phyloP scores from a whole-genome alignment of 2,113 vertebrate species.

The Oryzias celebensis region DNA sequence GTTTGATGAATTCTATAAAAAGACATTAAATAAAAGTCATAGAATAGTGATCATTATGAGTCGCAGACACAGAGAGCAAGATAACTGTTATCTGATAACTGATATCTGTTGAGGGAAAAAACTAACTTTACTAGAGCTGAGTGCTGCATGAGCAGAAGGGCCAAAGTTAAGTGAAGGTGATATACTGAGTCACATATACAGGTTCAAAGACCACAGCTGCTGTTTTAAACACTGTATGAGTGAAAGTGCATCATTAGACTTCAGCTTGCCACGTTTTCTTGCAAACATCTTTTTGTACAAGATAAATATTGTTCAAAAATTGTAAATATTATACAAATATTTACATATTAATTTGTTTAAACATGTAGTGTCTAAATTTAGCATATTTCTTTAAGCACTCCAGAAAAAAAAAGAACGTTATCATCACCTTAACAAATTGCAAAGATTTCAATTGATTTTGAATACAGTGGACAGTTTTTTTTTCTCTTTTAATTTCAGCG shows the following conservation, averaged over 20 bases:
- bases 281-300: background rate
- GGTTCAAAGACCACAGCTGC: slow-evolving; percentile 16
- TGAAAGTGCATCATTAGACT: background rate
- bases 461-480: too few relatives aligned
- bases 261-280: background rate
- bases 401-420: too few relatives aligned
- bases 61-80: background rate
- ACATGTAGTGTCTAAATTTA: too few relatives aligned
- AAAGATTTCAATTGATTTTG: too few relatives aligned
- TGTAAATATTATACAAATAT: too few relatives aligned
- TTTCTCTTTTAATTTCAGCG: too few relatives aligned
- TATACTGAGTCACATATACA: slow-evolving; percentile 25
- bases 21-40: slow-evolving; percentile 8
- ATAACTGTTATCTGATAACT: slow-evolving; percentile 7
- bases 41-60: slow-evolving; percentile 15
- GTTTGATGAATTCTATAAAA: background rate
- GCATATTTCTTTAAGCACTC: too few relatives aligned
- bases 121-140: slow-evolving; percentile 58
- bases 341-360: too few relatives aligned
- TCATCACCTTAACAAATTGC: too few relatives aligned
- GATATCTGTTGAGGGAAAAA: slow-evolving; percentile 24
- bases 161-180: slow-evolving; percentile 26
- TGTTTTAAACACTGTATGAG: slow-evolving; percentile 12
- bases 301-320: too few relatives aligned
- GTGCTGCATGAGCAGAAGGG: slow-evolving; percentile 39